phyloP scores from a whole-genome alignment of 2,797 vertebrate species.

The Danio aesculapii region DNA sequence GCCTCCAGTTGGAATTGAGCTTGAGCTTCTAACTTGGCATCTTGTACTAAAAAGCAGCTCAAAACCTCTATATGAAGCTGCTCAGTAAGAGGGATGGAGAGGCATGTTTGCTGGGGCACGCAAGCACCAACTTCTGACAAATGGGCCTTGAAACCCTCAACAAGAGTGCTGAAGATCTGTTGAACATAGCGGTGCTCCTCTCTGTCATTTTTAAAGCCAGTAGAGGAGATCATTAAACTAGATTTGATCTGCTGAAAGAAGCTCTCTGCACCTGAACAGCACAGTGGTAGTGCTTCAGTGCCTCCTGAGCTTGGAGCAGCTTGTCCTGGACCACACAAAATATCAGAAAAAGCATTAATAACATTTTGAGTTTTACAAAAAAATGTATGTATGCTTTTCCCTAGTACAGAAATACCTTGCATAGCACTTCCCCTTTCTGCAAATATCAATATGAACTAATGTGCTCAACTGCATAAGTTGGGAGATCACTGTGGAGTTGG shows the following conservation, averaged over 20 bases:
- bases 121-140: conserved; percentile 74
- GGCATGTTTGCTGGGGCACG: conserved; percentile 69
- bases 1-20: conserved; percentile 75
- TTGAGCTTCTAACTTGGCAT: conserved; percentile 76
- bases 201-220: conserved; percentile 71
- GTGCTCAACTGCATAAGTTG: no score
- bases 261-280: conserved; percentile 71
- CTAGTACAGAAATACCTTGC: no score
- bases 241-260: conserved; percentile 77
- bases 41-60: conserved; percentile 76
- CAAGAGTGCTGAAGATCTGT: conserved; percentile 66
- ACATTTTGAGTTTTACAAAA: background rate
- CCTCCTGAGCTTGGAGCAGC: conserved; percentile 77
- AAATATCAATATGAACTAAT: background rate
- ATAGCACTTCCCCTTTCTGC: background rate
- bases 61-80: conserved; percentile 76
- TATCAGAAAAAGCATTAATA: background rate
- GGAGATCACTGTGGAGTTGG: no score
- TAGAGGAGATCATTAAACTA: conserved; percentile 67
- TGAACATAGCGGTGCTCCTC: conserved; percentile 72
- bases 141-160: conserved; percentile 78
- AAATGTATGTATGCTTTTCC: background rate
- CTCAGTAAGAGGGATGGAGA: conserved; percentile 74
- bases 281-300: conserved; percentile 76
- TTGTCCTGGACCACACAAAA: conserved; percentile 72